Evolutionary conservation across 2,113 vertebrate genomes (phyloP).

Genomic region (Urocynchramus pylzowi): DNA sequence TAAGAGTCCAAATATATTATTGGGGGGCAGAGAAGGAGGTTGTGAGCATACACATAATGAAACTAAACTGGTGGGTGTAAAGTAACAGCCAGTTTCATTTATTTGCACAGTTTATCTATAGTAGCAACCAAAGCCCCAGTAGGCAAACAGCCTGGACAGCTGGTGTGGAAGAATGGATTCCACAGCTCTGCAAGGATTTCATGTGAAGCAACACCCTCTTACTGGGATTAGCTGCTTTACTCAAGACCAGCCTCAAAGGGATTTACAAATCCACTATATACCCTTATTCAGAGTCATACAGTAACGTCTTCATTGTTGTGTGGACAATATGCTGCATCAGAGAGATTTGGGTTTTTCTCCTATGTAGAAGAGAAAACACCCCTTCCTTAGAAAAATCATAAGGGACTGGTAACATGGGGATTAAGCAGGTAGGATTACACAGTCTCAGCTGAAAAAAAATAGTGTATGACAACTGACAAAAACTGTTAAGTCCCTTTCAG

Average conservation of each 20-base stretch:
- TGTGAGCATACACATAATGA: not conserved
- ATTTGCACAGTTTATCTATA: not conserved
- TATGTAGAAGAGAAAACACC: not conserved
- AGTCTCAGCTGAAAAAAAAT: not conserved
- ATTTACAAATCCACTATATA: not conserved
- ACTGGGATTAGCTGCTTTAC: not conserved
- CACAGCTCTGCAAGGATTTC: not conserved
- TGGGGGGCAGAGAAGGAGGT: not conserved
- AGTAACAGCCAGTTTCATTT: not conserved
- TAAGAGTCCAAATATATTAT: rapidly evolving
- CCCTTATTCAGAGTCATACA: not conserved
- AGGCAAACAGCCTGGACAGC: not conserved
- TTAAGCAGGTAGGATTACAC: not conserved
- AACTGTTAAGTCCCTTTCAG: not conserved
- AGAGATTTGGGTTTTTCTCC: not conserved
- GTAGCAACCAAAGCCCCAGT: not conserved
- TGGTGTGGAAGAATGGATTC: not conserved
- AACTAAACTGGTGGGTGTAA: not conserved
- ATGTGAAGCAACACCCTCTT: not conserved
- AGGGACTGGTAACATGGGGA: not conserved
- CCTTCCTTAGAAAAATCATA: not conserved
- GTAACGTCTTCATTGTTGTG: not conserved
- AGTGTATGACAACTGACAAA: not conserved
- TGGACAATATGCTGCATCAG: not conserved
- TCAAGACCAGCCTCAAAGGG: not conserved